Evolutionary conservation across 2,797 vertebrate species (phyloP).

Genomic region (Anguilla pacifica): DNA sequence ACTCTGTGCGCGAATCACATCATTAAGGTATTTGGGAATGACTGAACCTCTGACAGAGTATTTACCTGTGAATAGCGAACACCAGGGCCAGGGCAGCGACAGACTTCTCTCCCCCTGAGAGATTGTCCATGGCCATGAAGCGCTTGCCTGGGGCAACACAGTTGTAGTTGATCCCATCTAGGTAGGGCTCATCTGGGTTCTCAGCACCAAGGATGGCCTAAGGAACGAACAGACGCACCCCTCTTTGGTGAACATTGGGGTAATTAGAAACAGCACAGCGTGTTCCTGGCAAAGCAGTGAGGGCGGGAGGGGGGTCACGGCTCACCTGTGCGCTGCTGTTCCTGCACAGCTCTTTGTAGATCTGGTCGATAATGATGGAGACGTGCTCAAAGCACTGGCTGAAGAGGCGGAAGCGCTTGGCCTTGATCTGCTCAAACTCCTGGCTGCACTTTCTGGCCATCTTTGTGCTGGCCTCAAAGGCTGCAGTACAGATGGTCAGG

Average conservation of each 20-base stretch:
- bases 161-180: slow-evolving; percentile 89
- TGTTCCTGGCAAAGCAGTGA: background rate
- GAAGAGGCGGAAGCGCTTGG: slow-evolving; percentile 78
- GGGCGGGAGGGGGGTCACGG: background rate
- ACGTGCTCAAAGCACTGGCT: slow-evolving; percentile 88
- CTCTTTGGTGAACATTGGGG: background rate
- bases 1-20: background rate
- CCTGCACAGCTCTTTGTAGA: slow-evolving; percentile 92
- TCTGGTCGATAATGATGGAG: slow-evolving; percentile 81
- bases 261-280: background rate
- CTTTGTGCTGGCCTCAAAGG: slow-evolving; percentile 83
- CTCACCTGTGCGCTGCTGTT: slow-evolving; percentile 89
- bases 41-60: background rate
- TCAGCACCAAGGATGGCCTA: slow-evolving; percentile 91
- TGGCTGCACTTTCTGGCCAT: slow-evolving; percentile 73
- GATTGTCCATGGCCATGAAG: slow-evolving; percentile 95
- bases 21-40: background rate
- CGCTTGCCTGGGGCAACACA: slow-evolving; percentile 93
- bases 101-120: slow-evolving; percentile 94
- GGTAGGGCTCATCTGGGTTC: slow-evolving; percentile 91
- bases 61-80: slow-evolving; percentile 91
- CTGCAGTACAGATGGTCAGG: slow-evolving; percentile 60
- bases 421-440: slow-evolving; percentile 87
- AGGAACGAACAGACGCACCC: slow-evolving; percentile 32
- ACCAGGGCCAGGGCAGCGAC: slow-evolving; percentile 90